These are phyloP conservation scores for Melipona beecheii DNA, from an alignment of 2,888 invertebrate species.

Conservation along the genomic window DNA sequence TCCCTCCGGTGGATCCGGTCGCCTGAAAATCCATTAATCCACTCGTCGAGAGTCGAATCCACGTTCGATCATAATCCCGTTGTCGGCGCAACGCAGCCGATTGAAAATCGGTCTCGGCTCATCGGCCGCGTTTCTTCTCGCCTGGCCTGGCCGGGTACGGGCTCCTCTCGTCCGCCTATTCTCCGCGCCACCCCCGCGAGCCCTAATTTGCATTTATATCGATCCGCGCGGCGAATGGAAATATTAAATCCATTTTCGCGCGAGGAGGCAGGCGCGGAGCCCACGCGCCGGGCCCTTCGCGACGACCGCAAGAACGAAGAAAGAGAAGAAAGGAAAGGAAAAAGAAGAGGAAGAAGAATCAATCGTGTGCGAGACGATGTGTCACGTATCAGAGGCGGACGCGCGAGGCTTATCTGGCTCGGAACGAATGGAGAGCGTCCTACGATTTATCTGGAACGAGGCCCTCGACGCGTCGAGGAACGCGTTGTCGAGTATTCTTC, in stretches of 20 bases:
- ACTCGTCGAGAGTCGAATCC: constrained; percentile 56
- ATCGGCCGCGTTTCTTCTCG: constrained; percentile 49
- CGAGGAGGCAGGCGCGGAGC: constrained; percentile 34
- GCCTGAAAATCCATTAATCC: constrained; percentile 58
- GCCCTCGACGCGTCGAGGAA: neutral
- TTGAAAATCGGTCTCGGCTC: constrained; percentile 48
- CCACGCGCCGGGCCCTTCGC: constrained; percentile 37
- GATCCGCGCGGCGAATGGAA: constrained; percentile 75
- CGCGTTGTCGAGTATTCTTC: constrained; percentile 19
- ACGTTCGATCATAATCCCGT: constrained; percentile 49
- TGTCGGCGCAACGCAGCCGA: constrained; percentile 49
- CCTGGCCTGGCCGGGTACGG: neutral
- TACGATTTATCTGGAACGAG: constrained; percentile 48
- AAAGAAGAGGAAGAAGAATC: constrained; percentile 48
- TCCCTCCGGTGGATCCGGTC: neutral
- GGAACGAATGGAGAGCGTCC: constrained; percentile 27
- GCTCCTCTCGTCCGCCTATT: constrained; percentile 4
- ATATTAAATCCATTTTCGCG: constrained; percentile 77
- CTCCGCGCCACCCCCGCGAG: constrained; percentile 43
- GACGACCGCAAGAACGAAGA: neutral
- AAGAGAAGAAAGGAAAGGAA: too few relatives aligned
- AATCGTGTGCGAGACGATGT: constrained; percentile 63
- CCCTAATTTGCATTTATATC: constrained; percentile 80
- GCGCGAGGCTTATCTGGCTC: constrained; percentile 47
- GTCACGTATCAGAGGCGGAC: constrained; percentile 49